Percentiles rank a stretch among this genome's conserved stretches.
Conservation (phyloP, 2,113 vertebrate genomes). For the Riparia riparia region DNA sequence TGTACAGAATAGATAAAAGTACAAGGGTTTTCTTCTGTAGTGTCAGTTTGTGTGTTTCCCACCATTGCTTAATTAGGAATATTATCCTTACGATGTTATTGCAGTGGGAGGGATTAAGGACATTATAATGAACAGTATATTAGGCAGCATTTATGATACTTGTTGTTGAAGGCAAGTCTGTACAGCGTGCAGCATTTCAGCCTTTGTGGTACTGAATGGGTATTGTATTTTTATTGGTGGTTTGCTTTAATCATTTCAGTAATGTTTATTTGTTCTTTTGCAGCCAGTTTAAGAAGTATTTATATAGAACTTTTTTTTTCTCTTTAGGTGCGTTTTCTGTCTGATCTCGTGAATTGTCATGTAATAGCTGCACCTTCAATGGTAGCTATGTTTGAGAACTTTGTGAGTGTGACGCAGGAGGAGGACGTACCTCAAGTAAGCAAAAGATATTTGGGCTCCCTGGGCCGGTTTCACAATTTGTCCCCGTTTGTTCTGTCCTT, state of each 20-base stretch:
- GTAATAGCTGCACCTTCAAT: constrained; percentile 97
- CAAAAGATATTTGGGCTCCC: not conserved
- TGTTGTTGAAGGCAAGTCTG: not conserved
- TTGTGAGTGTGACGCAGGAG: constrained; percentile 94
- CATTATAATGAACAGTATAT: rapidly evolving
- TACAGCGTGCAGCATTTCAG: not conserved
- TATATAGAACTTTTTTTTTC: not conserved
- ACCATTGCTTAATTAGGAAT: not conserved
- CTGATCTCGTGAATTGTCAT: constrained; percentile 96
- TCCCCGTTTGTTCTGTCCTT: not conserved
- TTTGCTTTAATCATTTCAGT: not conserved
- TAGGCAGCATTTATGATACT: rapidly evolving
- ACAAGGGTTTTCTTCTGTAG: not conserved
- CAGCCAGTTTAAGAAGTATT: not conserved
- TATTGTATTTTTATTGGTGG: not conserved
- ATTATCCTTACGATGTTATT: not conserved
- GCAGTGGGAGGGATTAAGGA: not conserved
- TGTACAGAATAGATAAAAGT: not conserved
- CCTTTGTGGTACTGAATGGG: not conserved
- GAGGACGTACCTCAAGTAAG: constrained; percentile 96
- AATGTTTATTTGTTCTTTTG: not conserved
- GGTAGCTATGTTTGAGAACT: constrained; percentile 99
- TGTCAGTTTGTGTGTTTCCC: not conserved
- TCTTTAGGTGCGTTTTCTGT: constrained; percentile 91
- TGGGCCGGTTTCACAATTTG: not conserved